Evolutionary conservation across 2,888 invertebrate genomes (phyloP).

Genomic region (Temnothorax unifasciatus): DNA sequence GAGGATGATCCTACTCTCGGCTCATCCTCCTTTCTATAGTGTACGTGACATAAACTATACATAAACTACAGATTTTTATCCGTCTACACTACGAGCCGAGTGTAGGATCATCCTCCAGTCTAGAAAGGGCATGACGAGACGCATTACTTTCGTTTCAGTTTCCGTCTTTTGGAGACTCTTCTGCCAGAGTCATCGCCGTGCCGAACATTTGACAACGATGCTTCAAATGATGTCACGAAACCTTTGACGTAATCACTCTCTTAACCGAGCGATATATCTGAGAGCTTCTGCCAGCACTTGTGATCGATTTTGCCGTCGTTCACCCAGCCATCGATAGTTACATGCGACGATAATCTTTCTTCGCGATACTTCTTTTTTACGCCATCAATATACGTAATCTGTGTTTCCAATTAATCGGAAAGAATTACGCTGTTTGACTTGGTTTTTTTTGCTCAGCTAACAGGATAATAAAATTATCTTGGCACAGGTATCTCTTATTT

Average conservation of each 20-base stretch:
- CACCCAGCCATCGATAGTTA: conserved; percentile 59
- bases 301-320: conserved; percentile 71
- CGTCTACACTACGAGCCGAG: too few species aligned
- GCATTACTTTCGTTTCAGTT: not conserved
- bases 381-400: not conserved
- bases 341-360: conserved; percentile 40
- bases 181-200: not conserved
- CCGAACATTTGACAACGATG: not conserved
- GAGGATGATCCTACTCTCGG: too few species aligned
- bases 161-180: not conserved
- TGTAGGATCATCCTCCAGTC: too few species aligned
- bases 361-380: not conserved
- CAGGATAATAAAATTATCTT: not conserved
- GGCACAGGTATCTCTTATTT: not conserved
- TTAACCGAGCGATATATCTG: conserved; percentile 61
- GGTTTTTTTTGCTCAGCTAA: not conserved
- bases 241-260: conserved; percentile 76
- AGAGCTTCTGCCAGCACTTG: conserved; percentile 67
- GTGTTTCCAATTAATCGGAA: not conserved
- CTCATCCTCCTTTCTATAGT: too few species aligned
- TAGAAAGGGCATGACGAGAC: too few species aligned
- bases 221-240: conserved; percentile 72
- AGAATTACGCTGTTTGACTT: not conserved
- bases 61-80: too few species aligned
- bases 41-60: too few species aligned